phyloP scores from a whole-genome alignment of 2,797 vertebrate genomes.

The Amazonetta brasiliensis region DNA sequence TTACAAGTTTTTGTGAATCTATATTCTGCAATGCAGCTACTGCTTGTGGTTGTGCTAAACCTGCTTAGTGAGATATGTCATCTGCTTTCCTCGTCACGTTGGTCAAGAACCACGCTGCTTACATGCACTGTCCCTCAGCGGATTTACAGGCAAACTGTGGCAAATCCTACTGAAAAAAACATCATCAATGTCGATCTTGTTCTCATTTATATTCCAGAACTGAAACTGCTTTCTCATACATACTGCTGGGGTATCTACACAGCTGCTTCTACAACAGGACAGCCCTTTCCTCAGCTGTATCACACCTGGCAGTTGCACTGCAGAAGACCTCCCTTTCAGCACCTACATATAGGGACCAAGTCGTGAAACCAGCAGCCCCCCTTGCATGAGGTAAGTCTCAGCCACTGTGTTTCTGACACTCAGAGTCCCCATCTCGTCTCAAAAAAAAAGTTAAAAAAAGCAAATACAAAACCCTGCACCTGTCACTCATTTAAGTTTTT shows the following conservation, averaged over 20 bases:
- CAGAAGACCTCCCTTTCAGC: rapidly evolving
- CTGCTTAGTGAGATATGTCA: background rate
- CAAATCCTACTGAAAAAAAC: background rate
- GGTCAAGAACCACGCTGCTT: background rate
- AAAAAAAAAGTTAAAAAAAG: background rate
- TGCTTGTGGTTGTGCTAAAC: background rate
- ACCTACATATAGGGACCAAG: background rate
- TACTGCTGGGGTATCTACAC: no score
- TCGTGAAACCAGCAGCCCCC: background rate
- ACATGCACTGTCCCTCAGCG: no score
- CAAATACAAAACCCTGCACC: background rate
- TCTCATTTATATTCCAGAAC: background rate
- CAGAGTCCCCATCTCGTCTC: background rate
- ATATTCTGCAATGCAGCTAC: rapidly evolving
- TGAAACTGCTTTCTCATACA: background rate
- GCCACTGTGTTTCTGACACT: rapidly evolving
- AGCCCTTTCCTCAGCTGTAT: rapidly evolving
- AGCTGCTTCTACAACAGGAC: background rate
- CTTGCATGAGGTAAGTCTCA: rapidly evolving
- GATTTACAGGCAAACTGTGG: background rate
- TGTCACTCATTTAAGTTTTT: background rate
- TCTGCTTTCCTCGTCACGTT: background rate
- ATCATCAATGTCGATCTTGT: background rate
- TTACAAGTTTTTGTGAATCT: background rate
- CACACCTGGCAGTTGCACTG: rapidly evolving